Base-by-base conservation (phyloP, 2,888 invertebrate species). In the Pemphredon lugubris region DNA sequence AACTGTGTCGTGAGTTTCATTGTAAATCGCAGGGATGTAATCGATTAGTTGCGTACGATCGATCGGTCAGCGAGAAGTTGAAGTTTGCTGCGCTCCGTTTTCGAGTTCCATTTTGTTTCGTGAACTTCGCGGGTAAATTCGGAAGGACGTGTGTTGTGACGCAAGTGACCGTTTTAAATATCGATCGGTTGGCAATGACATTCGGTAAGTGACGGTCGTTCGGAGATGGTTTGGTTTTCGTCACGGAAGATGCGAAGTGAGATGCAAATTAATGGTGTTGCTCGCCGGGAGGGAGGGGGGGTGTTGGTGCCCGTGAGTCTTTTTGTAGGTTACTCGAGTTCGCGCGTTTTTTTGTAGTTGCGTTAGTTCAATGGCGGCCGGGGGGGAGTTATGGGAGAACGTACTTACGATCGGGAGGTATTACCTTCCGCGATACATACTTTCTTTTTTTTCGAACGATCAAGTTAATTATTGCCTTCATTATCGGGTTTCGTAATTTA, bases 401-500 rank as follows among this genome's bases (percentile, higher is more conserved):
- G n/a, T n/a, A n/a, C n/a, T n/a, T n/a, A n/a, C n/a, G n/a, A n/a
- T n/a, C n/a, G n/a, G n/a, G n/a, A n/a, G n/a, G n/a, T n/a, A n/a
- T n/a, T n/a, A n/a, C n/a, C n/a, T n/a, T n/a, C n/a, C n/a, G n/a
- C n/a, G n/a, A n/a, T n/a, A n/a, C n/a, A n/a, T n/a, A n/a, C n/a
- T 34, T 11, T 34, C 11, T 34, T 7, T 47, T 37, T 48, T 13
- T 14, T 5, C 0, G 40, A 16, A 11, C 47, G n/a, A 14, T 50
- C 11, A 23, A 48, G 65, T 65, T 64, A 71, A 71, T 72, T 73
- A 69, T 66, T 45, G 45, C 20, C 51, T 53, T 67, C 51, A 72
- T 78, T 77, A 65, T 42, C 37, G 44, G 13, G 30, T 26, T 21
- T 18, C 32, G 59, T 63, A 66, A 76, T 73, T 79, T 65, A 67